Base-by-base conservation (phyloP, 2,113 vertebrate species). In the Ptychochromis oligacanthus region DNA sequence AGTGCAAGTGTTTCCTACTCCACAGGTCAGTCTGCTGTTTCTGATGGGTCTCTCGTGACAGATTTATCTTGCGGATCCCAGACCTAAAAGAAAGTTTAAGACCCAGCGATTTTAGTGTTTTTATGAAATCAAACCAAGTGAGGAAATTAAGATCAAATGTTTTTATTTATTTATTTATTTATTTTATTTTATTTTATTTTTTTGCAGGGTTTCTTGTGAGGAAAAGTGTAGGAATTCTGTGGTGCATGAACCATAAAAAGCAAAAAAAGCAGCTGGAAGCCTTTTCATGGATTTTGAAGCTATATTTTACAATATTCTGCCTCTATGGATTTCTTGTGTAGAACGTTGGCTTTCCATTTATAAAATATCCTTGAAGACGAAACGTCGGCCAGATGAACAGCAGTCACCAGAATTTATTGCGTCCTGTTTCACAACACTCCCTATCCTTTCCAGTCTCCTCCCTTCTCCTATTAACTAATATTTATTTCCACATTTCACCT, bases 31-130 rank as follows among this genome's bases (percentile, higher is more conserved):
- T 76, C 64, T 49, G 79, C 56, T 67, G 79, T 56, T 67, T 84
- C 86, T 90, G 87, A 90, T 22, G 60, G 75, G 75, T 88, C 93
- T 90, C 86, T 85, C 1, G 58, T 87, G 86, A 81, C 70, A 70
- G 40, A 85, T 75, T 84, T 92, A 85, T 83, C 74, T 52, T 77
- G 74, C 7, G 2, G 59, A 86, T 87, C 80, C 82, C 52, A 65
- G 55, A 82, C 55, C 54, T 26, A 40, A 54, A 57, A 72, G 58
- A 36, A 75, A 52, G 28, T 88, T 90, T 64, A 85, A 90, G 57
- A 81, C 75, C 58, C 52, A 46, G 52, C 28, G 57, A 65, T 89
- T 84, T 77, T 55, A 75, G 18, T 60, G 54, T 77, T 75, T 34
- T 31, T 58, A 43, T 61, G 17, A 83, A 88, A 82, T 82, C 80